Conservation (phyloP, 2,113 vertebrate genomes). For the Gnathonemus longibarbis region DNA sequence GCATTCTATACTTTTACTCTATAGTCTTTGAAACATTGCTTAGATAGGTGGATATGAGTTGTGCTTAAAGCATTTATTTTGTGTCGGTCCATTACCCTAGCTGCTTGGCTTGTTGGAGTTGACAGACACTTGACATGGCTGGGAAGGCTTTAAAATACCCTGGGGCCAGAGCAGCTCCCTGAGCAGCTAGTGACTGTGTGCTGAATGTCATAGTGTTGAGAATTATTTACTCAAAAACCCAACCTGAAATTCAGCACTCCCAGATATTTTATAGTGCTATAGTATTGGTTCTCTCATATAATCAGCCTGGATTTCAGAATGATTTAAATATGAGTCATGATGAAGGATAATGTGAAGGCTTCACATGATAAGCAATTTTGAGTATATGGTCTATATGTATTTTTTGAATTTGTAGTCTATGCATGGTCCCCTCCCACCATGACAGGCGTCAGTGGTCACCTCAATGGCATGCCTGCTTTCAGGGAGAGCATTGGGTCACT, state of each 20-base stretch:
- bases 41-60: slow-evolving; percentile 24
- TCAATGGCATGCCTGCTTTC: background rate
- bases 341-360: background rate
- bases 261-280: background rate
- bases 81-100: slow-evolving; percentile 26
- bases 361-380: background rate
- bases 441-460: background rate
- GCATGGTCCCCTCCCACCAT: background rate
- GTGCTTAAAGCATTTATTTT: slow-evolving; percentile 26
- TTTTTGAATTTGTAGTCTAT: background rate
- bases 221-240: background rate
- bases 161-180: background rate
- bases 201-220: background rate
- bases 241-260: background rate
- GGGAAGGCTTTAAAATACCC: slow-evolving; percentile 25
- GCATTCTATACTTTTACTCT: slow-evolving; percentile 19
- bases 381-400: background rate
- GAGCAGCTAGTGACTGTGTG: background rate
- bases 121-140: slow-evolving; percentile 25
- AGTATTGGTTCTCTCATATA: background rate
- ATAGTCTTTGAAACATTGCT: slow-evolving; percentile 22
- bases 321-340: background rate
- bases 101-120: slow-evolving; percentile 20
- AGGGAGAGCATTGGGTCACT: background rate
- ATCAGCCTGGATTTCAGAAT: background rate